phyloP scores from a whole-genome alignment of 2,797 vertebrate genomes.

The Luscinia luscinia region DNA sequence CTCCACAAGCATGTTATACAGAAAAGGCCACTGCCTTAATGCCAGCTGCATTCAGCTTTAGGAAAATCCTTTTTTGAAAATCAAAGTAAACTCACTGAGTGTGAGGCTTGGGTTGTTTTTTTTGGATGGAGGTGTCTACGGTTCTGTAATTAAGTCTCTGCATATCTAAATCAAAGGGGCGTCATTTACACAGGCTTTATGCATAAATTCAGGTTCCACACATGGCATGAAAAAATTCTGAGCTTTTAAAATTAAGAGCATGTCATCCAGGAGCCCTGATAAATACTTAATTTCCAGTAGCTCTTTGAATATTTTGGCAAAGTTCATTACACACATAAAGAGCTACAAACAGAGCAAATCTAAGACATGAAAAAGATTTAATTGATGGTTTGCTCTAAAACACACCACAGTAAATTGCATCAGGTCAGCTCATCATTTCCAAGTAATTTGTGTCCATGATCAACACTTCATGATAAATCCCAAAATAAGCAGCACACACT shows the following conservation, averaged over 20 bases:
- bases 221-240: neutral
- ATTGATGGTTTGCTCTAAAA: neutral
- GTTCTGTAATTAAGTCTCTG: neutral
- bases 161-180: neutral
- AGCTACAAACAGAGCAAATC: neutral
- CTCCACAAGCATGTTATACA: neutral
- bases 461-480: neutral
- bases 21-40: neutral
- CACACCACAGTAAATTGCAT: rapidly evolving
- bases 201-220: neutral
- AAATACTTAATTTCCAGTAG: neutral
- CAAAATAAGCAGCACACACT: neutral
- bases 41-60: neutral
- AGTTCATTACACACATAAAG: neutral
- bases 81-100: neutral
- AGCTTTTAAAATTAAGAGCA: neutral
- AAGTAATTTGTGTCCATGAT: neutral
- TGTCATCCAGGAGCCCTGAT: neutral
- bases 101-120: neutral
- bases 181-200: neutral
- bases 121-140: neutral
- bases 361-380: neutral
- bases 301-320: neutral
- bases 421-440: neutral
- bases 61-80: neutral